phyloP scores from a whole-genome alignment of 2,888 invertebrate genomes.

The Brenthis ino region DNA sequence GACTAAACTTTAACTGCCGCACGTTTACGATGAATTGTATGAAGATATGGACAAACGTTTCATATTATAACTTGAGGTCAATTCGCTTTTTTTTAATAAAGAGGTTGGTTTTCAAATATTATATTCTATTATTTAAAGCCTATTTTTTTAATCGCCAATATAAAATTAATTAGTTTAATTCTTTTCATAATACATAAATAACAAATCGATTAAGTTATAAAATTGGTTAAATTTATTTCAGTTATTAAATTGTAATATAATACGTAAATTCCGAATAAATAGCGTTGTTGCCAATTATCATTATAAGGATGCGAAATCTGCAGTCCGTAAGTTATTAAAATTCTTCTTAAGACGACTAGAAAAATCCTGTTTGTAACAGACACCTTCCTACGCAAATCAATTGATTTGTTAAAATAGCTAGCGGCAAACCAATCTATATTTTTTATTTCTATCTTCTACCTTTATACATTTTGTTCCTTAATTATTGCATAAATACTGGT shows the following conservation, averaged over 20 bases:
- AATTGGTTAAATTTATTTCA: slow-evolving; percentile 1
- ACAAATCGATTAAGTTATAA: slow-evolving; percentile 6
- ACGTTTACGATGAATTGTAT: too few relatives aligned
- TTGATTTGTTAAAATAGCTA: slow-evolving; percentile 35
- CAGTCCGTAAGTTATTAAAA: slow-evolving; percentile 31
- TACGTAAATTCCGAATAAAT: neutral
- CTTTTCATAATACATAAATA: neutral
- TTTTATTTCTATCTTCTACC: neutral
- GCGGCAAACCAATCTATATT: slow-evolving; percentile 21
- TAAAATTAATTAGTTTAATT: neutral
- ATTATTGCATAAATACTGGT: too few relatives aligned
- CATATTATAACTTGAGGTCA: too few relatives aligned
- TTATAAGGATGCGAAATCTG: slow-evolving; percentile 21
- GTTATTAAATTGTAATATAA: slow-evolving; percentile 6
- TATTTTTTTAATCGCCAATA: neutral
- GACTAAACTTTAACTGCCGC: neutral
- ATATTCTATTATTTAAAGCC: too few relatives aligned
- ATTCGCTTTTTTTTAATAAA: too few relatives aligned
- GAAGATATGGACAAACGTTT: too few relatives aligned
- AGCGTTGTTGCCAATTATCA: slow-evolving; percentile 4
- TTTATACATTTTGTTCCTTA: neutral
- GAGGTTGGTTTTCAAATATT: too few relatives aligned
- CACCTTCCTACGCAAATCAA: slow-evolving; percentile 33
- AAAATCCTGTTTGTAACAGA: slow-evolving; percentile 38
- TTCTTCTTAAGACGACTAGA: slow-evolving; percentile 31